These are phyloP conservation scores for Acanthurus lineatus DNA, from an alignment of 2,797 vertebrate species.

Conservation along the genomic window DNA sequence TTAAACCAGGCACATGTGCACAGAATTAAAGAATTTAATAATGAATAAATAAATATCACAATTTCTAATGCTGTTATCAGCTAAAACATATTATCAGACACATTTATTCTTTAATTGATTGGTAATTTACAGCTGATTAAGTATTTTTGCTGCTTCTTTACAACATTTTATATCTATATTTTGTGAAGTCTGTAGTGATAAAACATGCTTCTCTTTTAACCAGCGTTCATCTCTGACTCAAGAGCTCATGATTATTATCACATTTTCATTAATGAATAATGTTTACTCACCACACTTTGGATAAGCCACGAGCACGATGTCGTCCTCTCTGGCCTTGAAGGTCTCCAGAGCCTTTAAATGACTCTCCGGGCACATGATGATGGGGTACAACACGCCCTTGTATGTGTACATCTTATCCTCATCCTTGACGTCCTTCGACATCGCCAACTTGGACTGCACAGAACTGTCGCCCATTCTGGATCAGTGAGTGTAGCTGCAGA, in stretches of 20 bases:
- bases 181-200: too few species aligned
- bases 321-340: slow-evolving; percentile 81
- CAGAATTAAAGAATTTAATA: too few species aligned
- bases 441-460: slow-evolving; percentile 41
- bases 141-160: too few species aligned
- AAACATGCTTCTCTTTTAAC: too few species aligned
- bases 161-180: too few species aligned
- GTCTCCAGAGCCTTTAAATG: slow-evolving; percentile 78
- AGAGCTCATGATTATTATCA: background rate
- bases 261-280: background rate
- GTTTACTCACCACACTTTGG: slow-evolving; percentile 88
- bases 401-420: slow-evolving; percentile 82
- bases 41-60: too few species aligned
- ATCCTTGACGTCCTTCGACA: slow-evolving; percentile 63
- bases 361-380: slow-evolving; percentile 74
- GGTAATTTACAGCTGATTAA: too few species aligned
- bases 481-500: background rate
- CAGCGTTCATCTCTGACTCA: background rate
- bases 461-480: slow-evolving; percentile 69
- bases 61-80: too few species aligned
- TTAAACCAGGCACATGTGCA: too few species aligned
- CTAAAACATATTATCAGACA: too few species aligned
- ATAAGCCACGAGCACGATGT: slow-evolving; percentile 86
- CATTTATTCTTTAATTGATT: too few species aligned
- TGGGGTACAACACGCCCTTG: slow-evolving; percentile 83